phyloP scores from a whole-genome alignment of 2,797 vertebrate genomes.

The Notoglanidium macrostoma region DNA sequence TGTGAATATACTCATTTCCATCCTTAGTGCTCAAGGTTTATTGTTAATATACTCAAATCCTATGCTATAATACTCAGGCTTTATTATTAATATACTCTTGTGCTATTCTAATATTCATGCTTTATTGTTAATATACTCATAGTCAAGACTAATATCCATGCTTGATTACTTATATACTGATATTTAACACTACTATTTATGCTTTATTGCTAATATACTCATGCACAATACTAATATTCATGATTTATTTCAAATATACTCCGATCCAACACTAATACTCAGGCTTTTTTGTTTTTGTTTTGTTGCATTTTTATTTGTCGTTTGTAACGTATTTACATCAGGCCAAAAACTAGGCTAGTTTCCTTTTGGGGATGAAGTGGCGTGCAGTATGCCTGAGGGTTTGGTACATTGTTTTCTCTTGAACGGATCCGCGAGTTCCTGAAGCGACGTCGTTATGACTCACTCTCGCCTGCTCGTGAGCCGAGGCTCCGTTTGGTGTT shows the following conservation, averaged over 20 bases:
- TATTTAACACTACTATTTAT: background rate
- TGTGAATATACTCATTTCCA: too few species aligned
- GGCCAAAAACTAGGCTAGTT: background rate
- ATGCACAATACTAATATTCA: background rate
- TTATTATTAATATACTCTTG: too few species aligned
- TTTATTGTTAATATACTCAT: too few species aligned
- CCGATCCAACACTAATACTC: background rate
- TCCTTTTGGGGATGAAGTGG: background rate
- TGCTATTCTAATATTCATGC: too few species aligned
- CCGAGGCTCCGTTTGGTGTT: constrained; percentile 57
- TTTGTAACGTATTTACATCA: background rate
- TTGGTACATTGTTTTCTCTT: background rate
- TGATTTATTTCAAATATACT: background rate
- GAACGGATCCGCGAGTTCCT: background rate
- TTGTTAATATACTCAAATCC: too few species aligned
- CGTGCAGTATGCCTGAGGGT: too few species aligned
- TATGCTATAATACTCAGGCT: too few species aligned
- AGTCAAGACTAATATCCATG: background rate
- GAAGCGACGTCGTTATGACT: constrained; percentile 58
- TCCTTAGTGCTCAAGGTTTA: too few species aligned
- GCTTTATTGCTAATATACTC: background rate
- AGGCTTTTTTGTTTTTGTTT: background rate
- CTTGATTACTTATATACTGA: too few species aligned
- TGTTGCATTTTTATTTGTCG: too few species aligned
- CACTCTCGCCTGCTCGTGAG: constrained; percentile 65